Conservation (phyloP, 2,888 invertebrate species). For the Capitulum mitella region DNA sequence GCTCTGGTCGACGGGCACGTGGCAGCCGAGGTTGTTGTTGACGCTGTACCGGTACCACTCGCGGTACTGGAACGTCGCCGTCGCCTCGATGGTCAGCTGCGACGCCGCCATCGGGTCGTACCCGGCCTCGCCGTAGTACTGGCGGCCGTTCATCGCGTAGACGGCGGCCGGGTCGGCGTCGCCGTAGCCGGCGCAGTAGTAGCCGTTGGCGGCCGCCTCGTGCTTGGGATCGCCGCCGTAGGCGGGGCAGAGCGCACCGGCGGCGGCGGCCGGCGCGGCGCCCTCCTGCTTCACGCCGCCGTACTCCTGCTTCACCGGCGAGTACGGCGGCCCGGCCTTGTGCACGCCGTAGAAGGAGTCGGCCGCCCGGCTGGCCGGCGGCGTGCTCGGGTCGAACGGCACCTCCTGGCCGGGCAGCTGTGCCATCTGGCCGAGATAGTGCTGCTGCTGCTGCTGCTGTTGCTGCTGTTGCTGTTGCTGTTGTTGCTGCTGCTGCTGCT, state of each 20-base stretch:
- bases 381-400: neutral
- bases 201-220: neutral
- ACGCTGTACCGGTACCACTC: conserved; percentile 23
- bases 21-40: conserved; percentile 21
- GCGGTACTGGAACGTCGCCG: conserved; percentile 20
- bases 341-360: neutral
- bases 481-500: conserved; percentile 4
- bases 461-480: conserved; percentile 11
- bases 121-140: neutral
- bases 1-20: neutral
- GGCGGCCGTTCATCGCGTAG: neutral
- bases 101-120: neutral
- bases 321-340: neutral
- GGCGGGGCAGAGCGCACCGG: neutral
- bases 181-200: neutral
- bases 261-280: neutral
- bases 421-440: neutral
- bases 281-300: neutral
- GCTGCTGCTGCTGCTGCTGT: conserved; percentile 20
- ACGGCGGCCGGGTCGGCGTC: neutral
- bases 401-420: neutral
- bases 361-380: neutral
- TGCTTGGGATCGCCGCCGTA: neutral
- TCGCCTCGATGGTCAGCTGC: conserved; percentile 19
- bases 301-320: conserved; percentile 1